Percentiles rank a stretch among this genome's conserved stretches.
phyloP scores from a whole-genome alignment of 2,113 vertebrate species.

The Neofelis nebulosa region DNA sequence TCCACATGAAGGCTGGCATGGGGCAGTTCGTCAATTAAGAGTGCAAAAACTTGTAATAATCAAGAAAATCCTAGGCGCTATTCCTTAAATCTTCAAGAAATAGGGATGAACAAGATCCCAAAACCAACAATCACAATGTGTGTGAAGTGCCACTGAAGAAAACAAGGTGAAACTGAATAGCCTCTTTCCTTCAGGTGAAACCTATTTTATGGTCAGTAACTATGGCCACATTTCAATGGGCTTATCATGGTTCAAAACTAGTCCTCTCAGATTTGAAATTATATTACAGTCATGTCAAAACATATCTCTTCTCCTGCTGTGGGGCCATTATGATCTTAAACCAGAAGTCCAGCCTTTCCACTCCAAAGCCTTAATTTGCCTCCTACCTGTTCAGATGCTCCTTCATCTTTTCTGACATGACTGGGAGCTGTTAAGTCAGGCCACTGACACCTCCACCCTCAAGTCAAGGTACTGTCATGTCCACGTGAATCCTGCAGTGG shows the following conservation, averaged over 20 bases:
- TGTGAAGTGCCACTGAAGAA: neutral
- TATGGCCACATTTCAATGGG: neutral
- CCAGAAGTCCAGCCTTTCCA: neutral
- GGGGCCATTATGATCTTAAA: neutral
- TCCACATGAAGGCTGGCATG: neutral
- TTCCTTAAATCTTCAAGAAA: conserved; percentile 23
- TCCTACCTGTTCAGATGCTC: neutral
- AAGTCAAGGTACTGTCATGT: neutral
- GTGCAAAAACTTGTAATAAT: neutral
- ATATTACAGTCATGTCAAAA: neutral
- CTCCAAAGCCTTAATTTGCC: neutral
- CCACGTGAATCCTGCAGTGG: neutral
- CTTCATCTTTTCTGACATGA: neutral
- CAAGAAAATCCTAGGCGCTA: neutral
- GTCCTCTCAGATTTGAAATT: neutral
- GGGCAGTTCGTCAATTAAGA: neutral
- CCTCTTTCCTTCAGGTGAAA: neutral
- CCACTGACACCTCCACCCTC: neutral
- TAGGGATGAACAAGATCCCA: neutral
- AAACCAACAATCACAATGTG: neutral
- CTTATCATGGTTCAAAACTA: neutral
- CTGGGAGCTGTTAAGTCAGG: neutral
- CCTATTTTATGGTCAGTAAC: conserved; percentile 13
- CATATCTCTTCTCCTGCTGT: neutral
- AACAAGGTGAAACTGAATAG: neutral